phyloP scores from a whole-genome alignment of 2,113 vertebrate genomes.

The Calidris pygmaea region DNA sequence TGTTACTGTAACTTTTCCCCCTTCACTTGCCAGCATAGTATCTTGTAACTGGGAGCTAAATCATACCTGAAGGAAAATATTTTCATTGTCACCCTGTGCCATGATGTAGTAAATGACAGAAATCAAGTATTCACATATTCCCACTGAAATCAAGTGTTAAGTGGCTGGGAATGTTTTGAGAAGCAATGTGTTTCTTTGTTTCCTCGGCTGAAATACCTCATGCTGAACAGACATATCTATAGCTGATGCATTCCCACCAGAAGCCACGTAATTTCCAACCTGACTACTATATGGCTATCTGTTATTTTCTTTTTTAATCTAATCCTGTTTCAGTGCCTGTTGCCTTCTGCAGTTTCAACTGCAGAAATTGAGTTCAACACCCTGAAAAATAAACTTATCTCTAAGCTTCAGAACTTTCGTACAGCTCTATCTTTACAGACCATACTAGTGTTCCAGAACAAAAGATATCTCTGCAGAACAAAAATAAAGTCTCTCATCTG shows the following conservation, averaged over 20 bases:
- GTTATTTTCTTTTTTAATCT: neutral
- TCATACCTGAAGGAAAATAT: neutral
- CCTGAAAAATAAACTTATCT: conserved; percentile 25
- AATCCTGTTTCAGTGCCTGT: neutral
- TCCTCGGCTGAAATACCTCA: neutral
- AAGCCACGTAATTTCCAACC: neutral
- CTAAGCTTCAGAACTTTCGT: neutral
- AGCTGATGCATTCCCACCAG: neutral
- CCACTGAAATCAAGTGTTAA: neutral
- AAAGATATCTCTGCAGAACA: neutral
- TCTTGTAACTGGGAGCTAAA: neutral
- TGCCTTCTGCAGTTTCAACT: neutral
- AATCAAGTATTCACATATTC: neutral
- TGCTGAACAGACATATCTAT: neutral
- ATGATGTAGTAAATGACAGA: neutral
- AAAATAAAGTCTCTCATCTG: neutral
- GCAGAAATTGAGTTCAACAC: neutral
- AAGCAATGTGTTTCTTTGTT: neutral
- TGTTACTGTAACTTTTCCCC: neutral
- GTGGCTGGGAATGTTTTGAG: neutral
- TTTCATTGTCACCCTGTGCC: neutral
- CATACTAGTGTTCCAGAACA: neutral
- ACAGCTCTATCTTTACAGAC: conserved; percentile 18
- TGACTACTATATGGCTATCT: accelerated
- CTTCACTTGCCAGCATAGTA: neutral